Evolutionary conservation across 64 coral and sea anemone genomes (phyloP), one percentile per base, ranked within the genome.

Genomic region (Trachythela sp.): DNA sequence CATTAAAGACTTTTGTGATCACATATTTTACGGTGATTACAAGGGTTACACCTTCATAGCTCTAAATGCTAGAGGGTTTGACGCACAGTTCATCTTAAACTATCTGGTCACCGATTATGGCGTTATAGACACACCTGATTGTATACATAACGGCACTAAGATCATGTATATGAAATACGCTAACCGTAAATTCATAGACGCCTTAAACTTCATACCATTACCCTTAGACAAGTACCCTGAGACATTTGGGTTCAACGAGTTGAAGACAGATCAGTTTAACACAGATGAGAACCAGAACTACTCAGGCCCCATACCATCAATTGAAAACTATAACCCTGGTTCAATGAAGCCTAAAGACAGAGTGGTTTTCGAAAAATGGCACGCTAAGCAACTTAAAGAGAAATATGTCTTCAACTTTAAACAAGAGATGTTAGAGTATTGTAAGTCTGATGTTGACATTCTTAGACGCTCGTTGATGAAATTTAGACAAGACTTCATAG

Each of bases 231-330:
- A 29, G 10, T 88, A 87, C n/a, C 85, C 91, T 18, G 87, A 88
- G 87, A 92, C 85, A 54, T 92, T 92, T 92, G 91, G 91, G 11
- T 54, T 92, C 9, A 70, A 52, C 18, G 85, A 92, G 83, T n/a
- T 85, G 0, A 85, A 75, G 27, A 87, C 87, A 60, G 85, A 71
- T 56, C 52, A 84, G 18, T 92, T 92, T 34, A 87, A 92, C 37
- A 87, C 39, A 35, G 76, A 83, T 24, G 85, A 77, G 8, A 92
- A 77, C 43, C 64, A 92, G 48, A 39, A 85, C 24, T 92, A 88
- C 32, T 27, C 36, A 36, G 91, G 91, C 39, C 59, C 54, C 20
- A 43, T 92, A 13, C 91, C 91, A 18, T 29, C 31, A 39, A 36
- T 49, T 2, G 40, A 75, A 36, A 32, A 50, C 41, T 92, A 92